These are phyloP conservation scores for Pangasius djambal DNA, from an alignment of 2,797 vertebrate genomes.

Conservation along the genomic window DNA sequence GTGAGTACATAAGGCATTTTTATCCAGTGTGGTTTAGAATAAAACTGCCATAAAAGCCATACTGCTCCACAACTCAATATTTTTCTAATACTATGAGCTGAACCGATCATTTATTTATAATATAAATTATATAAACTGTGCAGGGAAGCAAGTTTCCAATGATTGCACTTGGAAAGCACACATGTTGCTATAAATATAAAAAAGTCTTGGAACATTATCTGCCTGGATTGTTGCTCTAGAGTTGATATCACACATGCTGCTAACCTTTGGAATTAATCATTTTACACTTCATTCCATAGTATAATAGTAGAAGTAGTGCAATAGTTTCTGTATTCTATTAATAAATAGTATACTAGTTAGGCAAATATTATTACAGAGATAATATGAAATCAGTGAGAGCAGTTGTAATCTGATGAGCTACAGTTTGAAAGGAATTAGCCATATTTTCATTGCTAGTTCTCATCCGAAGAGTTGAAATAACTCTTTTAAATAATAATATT, in stretches of 20 bases:
- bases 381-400: background rate
- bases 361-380: too few species aligned
- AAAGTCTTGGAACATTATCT: background rate
- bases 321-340: background rate
- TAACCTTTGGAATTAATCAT: background rate
- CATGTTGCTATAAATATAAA: background rate
- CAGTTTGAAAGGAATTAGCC: background rate
- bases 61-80: background rate
- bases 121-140: background rate
- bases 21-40: background rate
- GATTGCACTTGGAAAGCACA: background rate
- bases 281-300: background rate
- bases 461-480: background rate
- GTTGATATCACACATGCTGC: background rate
- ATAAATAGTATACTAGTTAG: background rate
- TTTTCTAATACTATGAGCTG: background rate
- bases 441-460: too few species aligned
- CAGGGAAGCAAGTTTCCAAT: background rate
- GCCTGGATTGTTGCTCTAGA: background rate
- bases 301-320: background rate
- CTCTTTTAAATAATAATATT: background rate
- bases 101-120: background rate
- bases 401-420: background rate
- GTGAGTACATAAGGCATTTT: background rate
- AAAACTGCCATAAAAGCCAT: background rate